Evolutionary conservation across 1,140 invertebrate genomes (phyloP), one percentile per base, ranked within the genome.

Genomic region (Papilio xuthus): DNA sequence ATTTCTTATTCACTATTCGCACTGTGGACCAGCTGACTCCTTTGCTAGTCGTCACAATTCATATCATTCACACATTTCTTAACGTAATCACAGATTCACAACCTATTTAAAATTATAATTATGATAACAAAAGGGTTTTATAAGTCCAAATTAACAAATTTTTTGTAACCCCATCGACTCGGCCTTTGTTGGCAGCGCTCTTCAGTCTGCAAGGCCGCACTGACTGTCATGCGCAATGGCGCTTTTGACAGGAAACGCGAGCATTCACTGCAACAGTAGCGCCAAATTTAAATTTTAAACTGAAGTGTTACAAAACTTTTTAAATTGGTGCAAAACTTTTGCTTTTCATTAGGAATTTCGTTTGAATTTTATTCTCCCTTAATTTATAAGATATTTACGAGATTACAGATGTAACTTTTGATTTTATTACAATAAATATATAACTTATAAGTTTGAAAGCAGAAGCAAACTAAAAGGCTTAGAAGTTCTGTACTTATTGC

Each of bases 1-100:
- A 98, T 98, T 97, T 97, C 93, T 94, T 93, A 94, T 91, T 93
- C 93, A 94, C 93, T 94, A 94, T 94, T 94, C 93, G 93, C 91
- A 94, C 94, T 92, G 89, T 93, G 89, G 92, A 94, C 93, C 94
- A 94, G 93, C 94, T 94, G 94, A 94, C 94, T 93, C 88, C 92
- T 93, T 92, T 92, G 93, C 94, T 94, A 93, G 93, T 87, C 94
- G 91, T 91, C 94, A 94, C 94, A 91, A 90, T 92, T 94, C 88
- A 94, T 94, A 93, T 94, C 92, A 92, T 91, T 91, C 90, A 94
- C 94, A 90, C 92, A 94, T 94, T 93, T 92, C 89, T 94, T 90
- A 94, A 93, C 89, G 90, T 94, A 94, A 93, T 94, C 93, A 94
- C 93, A 94, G 92, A 94, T 93, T 94, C 93, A 94, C 93, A 94